Evolutionary conservation across 1,140 invertebrate species (phyloP), one percentile per base, ranked within the genome.

Genomic region (Argopecten irradians): DNA sequence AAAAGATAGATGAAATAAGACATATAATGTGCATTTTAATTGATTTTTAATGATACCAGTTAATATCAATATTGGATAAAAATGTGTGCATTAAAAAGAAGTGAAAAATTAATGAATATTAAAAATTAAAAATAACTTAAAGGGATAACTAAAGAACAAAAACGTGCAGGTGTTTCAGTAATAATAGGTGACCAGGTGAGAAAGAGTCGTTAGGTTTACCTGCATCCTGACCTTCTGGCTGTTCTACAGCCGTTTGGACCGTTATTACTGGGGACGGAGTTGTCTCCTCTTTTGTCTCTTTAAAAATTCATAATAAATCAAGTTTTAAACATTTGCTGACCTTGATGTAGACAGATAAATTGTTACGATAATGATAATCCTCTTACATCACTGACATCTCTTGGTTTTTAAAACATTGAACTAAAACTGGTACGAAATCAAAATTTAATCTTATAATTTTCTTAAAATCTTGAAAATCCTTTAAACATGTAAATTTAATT

Each of bases 231-330:
- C 16, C 28, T 22, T 71, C 55, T 71, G 55, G 55, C 55, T 71
- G 55, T 11, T 28, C 55, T 71, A 71, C 55, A 71, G 55, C 55
- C 55, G n/a, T 71, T 71, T 71, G 55, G 55, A 71, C 55, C 28
- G 55, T 71, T 28, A 71, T 71, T 28, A 71, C 55, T 71, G 55
- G 55, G 55, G 55, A 16, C n/a, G 22, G 22, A 71, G 28, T 71
- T 71, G 55, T 71, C n/a, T 71, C 55, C 55, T 71, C 55, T n/a
- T 71, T 71, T 71, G 55, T 28, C 55, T 71, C 55, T 71, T 71
- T 71, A 71, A 71, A n/a, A 71, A 71, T 71, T 71, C n/a, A 71
- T 28, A 71, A n/a, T 71, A 71, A 71, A 71, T 71, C n/a, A 55
- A 19, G 43, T 11, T 55, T 2, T 19, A 55, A 55, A 71, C n/a